Evolutionary conservation across 2,113 vertebrate genomes (phyloP).

Genomic region (Thinocorus orbignyianus): DNA sequence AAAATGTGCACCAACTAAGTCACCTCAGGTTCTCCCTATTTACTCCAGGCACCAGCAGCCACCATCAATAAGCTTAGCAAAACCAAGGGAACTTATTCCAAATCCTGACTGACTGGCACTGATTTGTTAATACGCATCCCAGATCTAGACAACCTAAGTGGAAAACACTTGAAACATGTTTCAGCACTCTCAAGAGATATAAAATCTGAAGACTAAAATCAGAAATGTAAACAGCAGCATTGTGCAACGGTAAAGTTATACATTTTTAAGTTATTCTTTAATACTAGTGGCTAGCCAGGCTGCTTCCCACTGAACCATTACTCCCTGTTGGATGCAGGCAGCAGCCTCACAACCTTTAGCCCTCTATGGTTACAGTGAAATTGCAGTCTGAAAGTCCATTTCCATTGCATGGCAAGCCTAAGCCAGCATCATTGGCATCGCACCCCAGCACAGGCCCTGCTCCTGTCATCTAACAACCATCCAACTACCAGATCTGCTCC

Average conservation of each 20-base stretch:
- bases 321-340: fast-evolving
- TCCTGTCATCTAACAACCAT: background rate
- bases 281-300: background rate
- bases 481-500: background rate
- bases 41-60: background rate
- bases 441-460: no score
- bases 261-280: background rate
- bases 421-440: no score
- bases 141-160: background rate
- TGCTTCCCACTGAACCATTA: background rate
- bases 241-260: background rate
- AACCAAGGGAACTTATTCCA: background rate
- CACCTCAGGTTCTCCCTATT: background rate
- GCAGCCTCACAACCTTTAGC: background rate
- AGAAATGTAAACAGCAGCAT: background rate
- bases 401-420: background rate
- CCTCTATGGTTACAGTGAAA: background rate
- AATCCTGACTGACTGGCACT: background rate
- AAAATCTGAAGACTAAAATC: background rate
- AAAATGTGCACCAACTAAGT: background rate
- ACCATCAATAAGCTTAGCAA: background rate
- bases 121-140: background rate
- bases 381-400: background rate
- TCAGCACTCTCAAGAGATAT: fast-evolving
- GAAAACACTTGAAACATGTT: background rate